phyloP scores from a whole-genome alignment of 1,140 invertebrate genomes.

The Magallana gigas region DNA sequence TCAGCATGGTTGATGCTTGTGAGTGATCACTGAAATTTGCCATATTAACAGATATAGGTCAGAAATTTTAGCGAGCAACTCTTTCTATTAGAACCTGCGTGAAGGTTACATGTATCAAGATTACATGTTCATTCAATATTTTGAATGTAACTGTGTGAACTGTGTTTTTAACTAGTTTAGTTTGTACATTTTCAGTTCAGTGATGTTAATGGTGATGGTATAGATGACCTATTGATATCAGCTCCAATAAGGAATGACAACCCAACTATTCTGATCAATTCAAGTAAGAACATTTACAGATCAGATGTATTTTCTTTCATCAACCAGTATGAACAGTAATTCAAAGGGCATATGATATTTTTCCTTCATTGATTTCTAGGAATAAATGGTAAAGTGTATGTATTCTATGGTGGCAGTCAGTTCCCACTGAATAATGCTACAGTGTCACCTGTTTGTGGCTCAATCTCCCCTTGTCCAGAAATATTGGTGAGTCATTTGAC shows the following conservation, averaged over 20 bases:
- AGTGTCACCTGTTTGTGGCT: conserved; percentile 45
- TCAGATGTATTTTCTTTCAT: conserved; percentile 7
- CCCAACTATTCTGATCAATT: conserved; percentile 54
- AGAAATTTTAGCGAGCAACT: too few species aligned
- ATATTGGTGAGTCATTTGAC: conserved; percentile 57
- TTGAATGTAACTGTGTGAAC: neutral
- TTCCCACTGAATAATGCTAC: conserved; percentile 57
- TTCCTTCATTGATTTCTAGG: conserved; percentile 43
- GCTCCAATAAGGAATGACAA: conserved; percentile 63
- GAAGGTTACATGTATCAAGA: too few species aligned
- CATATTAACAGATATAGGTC: too few species aligned
- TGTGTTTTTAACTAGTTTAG: neutral
- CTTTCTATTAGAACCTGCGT: too few species aligned
- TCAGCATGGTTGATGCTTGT: too few species aligned
- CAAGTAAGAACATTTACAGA: neutral
- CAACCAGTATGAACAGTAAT: neutral
- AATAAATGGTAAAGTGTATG: conserved; percentile 61
- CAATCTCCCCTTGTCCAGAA: conserved; percentile 60
- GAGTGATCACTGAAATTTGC: too few species aligned
- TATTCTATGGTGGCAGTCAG: conserved; percentile 58
- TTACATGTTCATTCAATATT: neutral
- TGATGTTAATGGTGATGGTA: conserved; percentile 33
- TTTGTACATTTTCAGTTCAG: neutral
- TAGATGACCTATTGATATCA: conserved; percentile 68
- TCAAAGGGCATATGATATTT: conserved; percentile 12